Conservation (phyloP, 2,797 vertebrate species). For the Xerus rutilus region DNA sequence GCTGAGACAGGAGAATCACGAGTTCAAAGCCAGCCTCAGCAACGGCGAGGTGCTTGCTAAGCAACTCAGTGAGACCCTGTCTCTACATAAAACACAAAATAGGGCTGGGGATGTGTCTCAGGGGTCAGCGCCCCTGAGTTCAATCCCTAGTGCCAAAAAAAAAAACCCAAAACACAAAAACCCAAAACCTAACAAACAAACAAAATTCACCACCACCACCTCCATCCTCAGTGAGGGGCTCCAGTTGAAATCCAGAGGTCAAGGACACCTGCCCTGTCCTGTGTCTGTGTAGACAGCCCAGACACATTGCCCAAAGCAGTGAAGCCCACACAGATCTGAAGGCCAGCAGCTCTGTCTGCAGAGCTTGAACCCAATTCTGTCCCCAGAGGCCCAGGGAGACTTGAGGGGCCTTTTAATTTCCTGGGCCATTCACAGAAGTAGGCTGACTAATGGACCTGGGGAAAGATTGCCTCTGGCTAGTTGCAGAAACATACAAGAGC, state of each 20-base stretch:
- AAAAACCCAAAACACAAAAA: too few relatives aligned
- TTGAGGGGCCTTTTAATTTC: background rate
- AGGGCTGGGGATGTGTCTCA: too few relatives aligned
- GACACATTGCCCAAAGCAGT: too few relatives aligned
- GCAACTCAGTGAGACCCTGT: too few relatives aligned
- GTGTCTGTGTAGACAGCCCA: background rate
- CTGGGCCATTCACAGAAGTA: background rate
- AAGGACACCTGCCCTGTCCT: background rate
- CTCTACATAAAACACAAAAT: too few relatives aligned
- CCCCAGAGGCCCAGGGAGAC: background rate
- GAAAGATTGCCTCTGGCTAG: background rate
- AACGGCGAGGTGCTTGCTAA: too few relatives aligned
- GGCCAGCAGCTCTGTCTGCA: background rate
- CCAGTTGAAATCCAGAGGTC: background rate
- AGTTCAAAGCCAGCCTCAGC: too few relatives aligned
- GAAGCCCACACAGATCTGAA: rapidly evolving
- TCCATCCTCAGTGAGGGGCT: background rate
- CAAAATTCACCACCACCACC: too few relatives aligned
- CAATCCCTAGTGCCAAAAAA: too few relatives aligned
- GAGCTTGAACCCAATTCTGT: background rate
- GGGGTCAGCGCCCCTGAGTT: too few relatives aligned
- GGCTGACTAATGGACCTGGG: rapidly evolving
- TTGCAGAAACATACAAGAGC: background rate
- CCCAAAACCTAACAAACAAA: too few relatives aligned
- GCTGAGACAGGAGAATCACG: too few relatives aligned